Evolutionary conservation across 2,888 invertebrate genomes (phyloP), one percentile per base, ranked within the genome.

Genomic region (Ophioninae sp.): DNA sequence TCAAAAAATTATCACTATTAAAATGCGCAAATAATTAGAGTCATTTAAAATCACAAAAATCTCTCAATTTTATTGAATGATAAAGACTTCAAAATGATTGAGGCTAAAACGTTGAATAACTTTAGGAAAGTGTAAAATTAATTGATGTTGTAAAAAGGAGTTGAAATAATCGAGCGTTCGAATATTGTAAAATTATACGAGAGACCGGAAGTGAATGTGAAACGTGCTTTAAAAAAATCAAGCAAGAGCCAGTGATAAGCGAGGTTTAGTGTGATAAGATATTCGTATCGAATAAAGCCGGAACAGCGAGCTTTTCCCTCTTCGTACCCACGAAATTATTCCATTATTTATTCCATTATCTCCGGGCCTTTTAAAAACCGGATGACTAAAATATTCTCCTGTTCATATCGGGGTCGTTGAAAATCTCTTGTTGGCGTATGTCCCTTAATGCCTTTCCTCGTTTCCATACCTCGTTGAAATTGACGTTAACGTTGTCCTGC

Each of bases 311-410:
- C 39, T 67, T 67, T 41, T 59, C 67, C 30, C 67, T 67, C 67
- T 76, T 41, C 20, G 67, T 67, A 67, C 41, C 67, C 23, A 7
- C 58, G 67, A 76, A 67, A 76, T 76, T 58, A 76, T 76, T 76
- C 59, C 76, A 67, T 76, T 76, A 76, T 76, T 67, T 76, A 76
- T 76, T 76, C 67, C 67, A 67, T 76, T 67, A 67, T 67, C 67
- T 41, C 76, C 22, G 58, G 22, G 37, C 51, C 59, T 67, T 58
- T 76, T 41, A 20, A 76, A 58, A 22, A 58, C 51, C 39, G 75
- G 22, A 56, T n/a, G 58, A 76, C 23, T 76, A 67, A 76, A 76
- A 76, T 76, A 76, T 76, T 67, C 41, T 67, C 17, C 59, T 76
- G 17, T 23, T 73, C 63, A 44, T 73, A 30, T 0, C 76, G 56